These are phyloP conservation scores for Pseudochirops cupreus DNA, from an alignment of 2,797 vertebrate species.

Conservation along the genomic window DNA sequence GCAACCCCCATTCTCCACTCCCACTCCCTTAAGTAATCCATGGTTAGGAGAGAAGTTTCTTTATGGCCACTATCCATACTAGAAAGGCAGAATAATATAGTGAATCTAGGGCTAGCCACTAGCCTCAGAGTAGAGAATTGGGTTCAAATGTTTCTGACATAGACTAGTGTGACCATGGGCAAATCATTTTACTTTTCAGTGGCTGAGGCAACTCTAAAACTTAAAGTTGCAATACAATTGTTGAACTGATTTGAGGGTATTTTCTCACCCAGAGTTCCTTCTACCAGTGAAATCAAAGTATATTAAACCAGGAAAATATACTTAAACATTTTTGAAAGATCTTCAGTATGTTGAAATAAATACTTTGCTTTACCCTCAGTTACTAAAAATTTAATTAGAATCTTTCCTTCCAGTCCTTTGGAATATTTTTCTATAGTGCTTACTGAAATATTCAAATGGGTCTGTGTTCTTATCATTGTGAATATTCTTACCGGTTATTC, in stretches of 20 bases:
- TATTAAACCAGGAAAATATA: neutral
- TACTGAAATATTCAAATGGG: neutral
- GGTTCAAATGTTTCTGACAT: neutral
- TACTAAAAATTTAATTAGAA: conserved; percentile 18
- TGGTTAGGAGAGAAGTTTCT: neutral
- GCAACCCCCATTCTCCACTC: neutral
- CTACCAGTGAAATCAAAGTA: neutral
- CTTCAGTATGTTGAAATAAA: neutral
- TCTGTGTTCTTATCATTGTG: neutral
- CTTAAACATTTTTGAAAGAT: neutral
- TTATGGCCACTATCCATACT: neutral
- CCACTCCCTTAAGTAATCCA: neutral
- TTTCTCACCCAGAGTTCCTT: neutral
- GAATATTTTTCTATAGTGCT: neutral
- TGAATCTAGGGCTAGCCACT: neutral
- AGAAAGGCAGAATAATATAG: neutral
- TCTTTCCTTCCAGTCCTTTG: neutral
- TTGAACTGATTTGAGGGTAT: neutral
- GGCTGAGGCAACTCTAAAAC: neutral
- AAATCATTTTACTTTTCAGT: neutral
- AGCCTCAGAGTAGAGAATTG: neutral
- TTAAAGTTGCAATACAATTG: neutral
- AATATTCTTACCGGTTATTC: neutral
- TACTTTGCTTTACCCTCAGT: conserved; percentile 1
- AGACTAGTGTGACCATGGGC: neutral